phyloP scores from a whole-genome alignment of 1,140 invertebrate genomes.

The Hyles vespertilio region DNA sequence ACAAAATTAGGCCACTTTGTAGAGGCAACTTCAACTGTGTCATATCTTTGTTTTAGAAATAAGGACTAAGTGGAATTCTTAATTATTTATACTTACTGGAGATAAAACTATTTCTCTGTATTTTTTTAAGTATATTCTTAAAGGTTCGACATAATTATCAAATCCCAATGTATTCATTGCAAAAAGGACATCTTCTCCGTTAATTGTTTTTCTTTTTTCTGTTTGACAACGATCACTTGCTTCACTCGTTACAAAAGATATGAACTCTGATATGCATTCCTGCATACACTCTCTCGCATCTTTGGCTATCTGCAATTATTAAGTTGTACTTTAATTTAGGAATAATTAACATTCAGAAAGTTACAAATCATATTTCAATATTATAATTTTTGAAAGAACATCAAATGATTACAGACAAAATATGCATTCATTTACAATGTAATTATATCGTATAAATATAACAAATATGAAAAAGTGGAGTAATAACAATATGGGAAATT shows the following conservation, averaged over 20 bases:
- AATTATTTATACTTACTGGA: slow-evolving; percentile 32
- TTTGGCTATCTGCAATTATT: slow-evolving; percentile 91
- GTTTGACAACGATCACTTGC: slow-evolving; percentile 97
- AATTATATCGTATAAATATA: no score
- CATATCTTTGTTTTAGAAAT: not conserved
- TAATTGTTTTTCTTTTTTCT: slow-evolving; percentile 99
- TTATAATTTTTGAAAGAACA: no score
- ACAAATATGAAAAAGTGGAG: no score
- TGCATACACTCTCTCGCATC: slow-evolving; percentile 99
- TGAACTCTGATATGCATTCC: slow-evolving; percentile 99
- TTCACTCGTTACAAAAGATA: slow-evolving; percentile 99
- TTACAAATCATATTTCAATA: no score
- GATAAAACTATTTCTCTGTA: slow-evolving; percentile 86
- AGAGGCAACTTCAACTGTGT: no score
- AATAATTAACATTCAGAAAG: no score
- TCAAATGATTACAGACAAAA: no score
- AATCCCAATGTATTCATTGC: slow-evolving; percentile 98
- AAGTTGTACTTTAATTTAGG: not conserved
- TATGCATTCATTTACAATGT: no score
- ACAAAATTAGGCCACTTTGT: no score
- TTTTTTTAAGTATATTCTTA: slow-evolving; percentile 97
- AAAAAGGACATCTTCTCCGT: slow-evolving; percentile 98
- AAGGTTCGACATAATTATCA: slow-evolving; percentile 98
- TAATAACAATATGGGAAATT: no score
- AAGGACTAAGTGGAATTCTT: not conserved